Base-by-base conservation (phyloP, 2,797 vertebrate genomes). In the Tarsius wallacei region DNA sequence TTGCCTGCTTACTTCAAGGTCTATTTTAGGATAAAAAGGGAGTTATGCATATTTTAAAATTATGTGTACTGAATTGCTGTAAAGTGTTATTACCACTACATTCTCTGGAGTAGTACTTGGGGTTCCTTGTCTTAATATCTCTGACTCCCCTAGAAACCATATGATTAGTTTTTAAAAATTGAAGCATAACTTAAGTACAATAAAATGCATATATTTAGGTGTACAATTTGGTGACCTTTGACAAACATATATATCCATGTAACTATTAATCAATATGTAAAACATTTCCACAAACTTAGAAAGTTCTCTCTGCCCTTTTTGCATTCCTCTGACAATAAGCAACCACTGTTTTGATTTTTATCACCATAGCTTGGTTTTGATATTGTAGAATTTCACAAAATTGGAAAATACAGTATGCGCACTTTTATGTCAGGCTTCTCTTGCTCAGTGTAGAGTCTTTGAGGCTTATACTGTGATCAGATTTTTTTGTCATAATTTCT, bases 1-100 rank as follows among this genome's bases (percentile, higher is more conserved):
- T 22, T 94, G 14, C 31, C 36, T 68, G 24, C n/a, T 31, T 83
- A 74, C 26, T 8, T 63, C 2, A 21, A 55, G 55, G 3, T 74
- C 33, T 96, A 61, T 63, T 83, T 96, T 84, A 87, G 86, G 57
- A 21, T 11, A 64, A 73, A 94, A 88, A 66, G 4, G 10, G 16
- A 63, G 9, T 26, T 83, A 78, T 1, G 1, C 26, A 61, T 96
- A 7, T 77, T 71, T 93, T 78, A 68, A 90, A 88, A 73, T 7
- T 73, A 5, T 36, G 15, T 26, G 4, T 51, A 12, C 26, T 71
- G 0, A 28, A 64, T 70, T 77, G 7, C 13, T 68, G 3, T n/a
- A 19, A 36, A 93, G 33, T 4, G 22, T 92, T 87, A 26, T 64
- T 80, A 49, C 33, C 26, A 68, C 47, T 93, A 13, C 4, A 61